Conservation (phyloP, 2,113 vertebrate genomes). For the Dinomys branickii region DNA sequence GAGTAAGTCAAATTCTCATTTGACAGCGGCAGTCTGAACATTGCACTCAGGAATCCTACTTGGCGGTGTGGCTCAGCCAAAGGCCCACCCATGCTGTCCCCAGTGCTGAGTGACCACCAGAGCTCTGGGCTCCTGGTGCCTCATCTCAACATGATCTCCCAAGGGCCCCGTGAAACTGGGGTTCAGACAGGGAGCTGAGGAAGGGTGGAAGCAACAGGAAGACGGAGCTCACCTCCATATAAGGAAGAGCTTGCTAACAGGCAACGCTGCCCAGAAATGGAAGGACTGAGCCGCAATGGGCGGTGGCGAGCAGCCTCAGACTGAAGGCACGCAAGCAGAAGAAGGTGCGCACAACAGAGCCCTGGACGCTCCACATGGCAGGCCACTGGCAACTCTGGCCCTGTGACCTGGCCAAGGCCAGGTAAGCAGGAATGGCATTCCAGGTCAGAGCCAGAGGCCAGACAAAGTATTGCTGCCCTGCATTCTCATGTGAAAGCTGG, state of each 20-base stretch:
- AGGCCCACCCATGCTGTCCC: neutral
- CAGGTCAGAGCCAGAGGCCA: neutral
- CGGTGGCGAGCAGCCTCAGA: conserved; percentile 27
- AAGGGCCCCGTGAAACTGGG: neutral
- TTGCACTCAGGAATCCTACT: neutral
- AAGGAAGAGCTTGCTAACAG: conserved; percentile 72
- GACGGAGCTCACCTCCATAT: conserved; percentile 70
- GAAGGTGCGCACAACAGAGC: neutral
- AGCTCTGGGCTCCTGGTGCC: neutral
- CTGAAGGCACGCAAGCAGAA: neutral
- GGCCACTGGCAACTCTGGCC: neutral
- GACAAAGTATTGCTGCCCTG: neutral
- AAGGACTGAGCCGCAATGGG: neutral
- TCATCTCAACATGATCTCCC: neutral
- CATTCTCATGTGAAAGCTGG: neutral
- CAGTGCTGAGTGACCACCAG: neutral
- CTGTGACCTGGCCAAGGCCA: neutral
- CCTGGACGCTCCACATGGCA: neutral
- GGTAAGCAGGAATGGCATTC: neutral
- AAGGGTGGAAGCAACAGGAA: conserved; percentile 45
- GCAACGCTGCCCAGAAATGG: conserved; percentile 75
- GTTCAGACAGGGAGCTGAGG: conserved; percentile 69
- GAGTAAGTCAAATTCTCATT: neutral
- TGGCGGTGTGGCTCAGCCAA: neutral
- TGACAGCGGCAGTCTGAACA: neutral